Percentiles rank a stretch among this genome's conserved stretches.
These are phyloP conservation scores for Entomyzon cyanotis DNA, from an alignment of 2,113 vertebrate genomes.

Conservation along the genomic window DNA sequence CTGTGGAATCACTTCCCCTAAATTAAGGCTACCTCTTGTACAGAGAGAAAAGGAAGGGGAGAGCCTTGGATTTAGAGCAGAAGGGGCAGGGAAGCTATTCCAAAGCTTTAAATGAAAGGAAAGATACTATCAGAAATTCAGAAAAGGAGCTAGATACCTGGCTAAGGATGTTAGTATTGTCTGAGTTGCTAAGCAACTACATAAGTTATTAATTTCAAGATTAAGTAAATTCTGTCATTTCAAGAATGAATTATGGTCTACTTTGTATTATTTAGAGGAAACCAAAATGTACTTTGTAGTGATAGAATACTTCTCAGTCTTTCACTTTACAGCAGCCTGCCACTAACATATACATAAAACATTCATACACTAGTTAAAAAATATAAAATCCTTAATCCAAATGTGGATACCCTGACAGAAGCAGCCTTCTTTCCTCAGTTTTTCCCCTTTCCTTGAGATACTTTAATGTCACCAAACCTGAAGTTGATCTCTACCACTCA, in stretches of 20 bases:
- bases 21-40: neutral
- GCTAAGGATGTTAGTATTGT: neutral
- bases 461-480: neutral
- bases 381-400: neutral
- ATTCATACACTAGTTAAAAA: neutral
- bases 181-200: conserved; percentile 51
- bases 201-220: neutral
- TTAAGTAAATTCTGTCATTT: conserved; percentile 9
- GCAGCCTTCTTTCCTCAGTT: neutral
- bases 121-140: neutral
- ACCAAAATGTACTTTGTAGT: neutral
- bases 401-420: neutral
- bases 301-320: neutral
- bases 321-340: neutral
- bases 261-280: neutral
- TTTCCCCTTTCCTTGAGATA: neutral
- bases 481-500: neutral
- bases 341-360: neutral
- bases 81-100: neutral
- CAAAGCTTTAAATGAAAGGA: neutral
- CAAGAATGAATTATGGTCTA: neutral
- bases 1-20: neutral
- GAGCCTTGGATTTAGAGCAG: neutral
- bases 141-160: neutral
- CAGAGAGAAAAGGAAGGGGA: neutral